Base-by-base conservation (phyloP, 2,113 vertebrate species). In the Tragelaphus imberbis region DNA sequence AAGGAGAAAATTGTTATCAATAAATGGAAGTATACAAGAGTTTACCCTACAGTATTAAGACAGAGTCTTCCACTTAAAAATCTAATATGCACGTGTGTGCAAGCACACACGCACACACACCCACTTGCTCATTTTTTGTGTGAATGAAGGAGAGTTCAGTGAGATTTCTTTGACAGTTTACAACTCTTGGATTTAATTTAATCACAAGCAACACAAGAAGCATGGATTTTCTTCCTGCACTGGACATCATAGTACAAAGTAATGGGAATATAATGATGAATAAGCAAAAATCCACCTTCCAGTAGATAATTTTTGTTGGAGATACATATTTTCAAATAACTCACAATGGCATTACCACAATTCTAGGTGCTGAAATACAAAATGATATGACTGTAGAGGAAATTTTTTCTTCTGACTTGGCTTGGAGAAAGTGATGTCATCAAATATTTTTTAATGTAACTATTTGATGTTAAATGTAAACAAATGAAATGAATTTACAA, bases 331-430 rank as follows among this genome's bases (percentile, higher is more conserved):
- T 87, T 82, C 11, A 88, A 65, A 77, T 53, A 88, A 91, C 7
- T 21, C 44, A 68, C n/a, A 92, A 25, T 93, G 16, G 81, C 44
- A 19, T 16, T 44, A 84, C 53, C 47, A 68, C 27, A 88, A 23
- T 84, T 59, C 8, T 79, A 80, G n/a, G 40, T 40, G 44, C 33
- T 36, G 21, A 56, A 75, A 88, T 88, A 47, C 58, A 65, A 86
- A 36, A 49, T 3, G 36, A 55, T 91, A 33, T 55, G 33, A 84
- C 30, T 84, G 8, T 25, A 88, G 49, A 68, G 9, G 44, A 68
- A 88, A 25, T 11, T 65, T 33, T 87, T 59, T 11, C 17, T 84
- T 90, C 47, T 93, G 75, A 93, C 33, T 95, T 81, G 23, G 79
- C 19, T 21, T 93, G 49, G 5, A 81, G 4, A 65, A 59, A 23